Evolutionary conservation across 1,140 invertebrate genomes (phyloP).

Genomic region (Micrasema longulum): DNA sequence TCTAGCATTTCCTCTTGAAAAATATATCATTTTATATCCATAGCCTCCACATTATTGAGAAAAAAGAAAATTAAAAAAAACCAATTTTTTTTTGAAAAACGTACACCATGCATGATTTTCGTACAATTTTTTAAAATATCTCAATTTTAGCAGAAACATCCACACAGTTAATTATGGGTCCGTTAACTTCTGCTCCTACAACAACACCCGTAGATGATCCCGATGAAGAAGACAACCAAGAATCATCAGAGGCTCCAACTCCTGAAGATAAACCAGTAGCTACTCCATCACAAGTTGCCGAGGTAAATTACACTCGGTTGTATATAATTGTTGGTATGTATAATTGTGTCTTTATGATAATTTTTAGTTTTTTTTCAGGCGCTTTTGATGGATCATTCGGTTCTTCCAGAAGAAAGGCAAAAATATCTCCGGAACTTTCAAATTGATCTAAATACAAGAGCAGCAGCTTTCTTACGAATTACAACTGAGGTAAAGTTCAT

Average conservation of each 20-base stretch:
- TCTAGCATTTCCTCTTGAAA: no score
- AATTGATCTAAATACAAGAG: constrained; percentile 74
- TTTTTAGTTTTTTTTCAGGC: constrained; percentile 59
- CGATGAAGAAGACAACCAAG: background rate
- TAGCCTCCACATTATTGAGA: no score
- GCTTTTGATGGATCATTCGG: constrained; percentile 66
- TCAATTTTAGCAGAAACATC: no score
- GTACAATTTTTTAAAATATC: no score
- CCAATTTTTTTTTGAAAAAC: no score
- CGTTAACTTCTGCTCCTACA: background rate
- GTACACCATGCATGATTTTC: no score
- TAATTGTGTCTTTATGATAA: no score
- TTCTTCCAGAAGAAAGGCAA: constrained; percentile 67
- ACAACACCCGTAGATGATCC: background rate
- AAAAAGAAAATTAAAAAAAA: no score
- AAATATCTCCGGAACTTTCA: constrained; percentile 69
- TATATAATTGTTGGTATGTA: no score
- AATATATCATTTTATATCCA: no score
- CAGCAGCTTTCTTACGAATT: constrained; percentile 76
- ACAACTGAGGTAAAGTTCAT: constrained; percentile 69
- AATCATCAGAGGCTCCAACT: constrained; percentile 13
- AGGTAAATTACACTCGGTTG: no score
- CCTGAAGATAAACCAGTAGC: constrained; percentile 24
- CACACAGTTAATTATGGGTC: background rate
- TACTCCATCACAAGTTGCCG: constrained; percentile 41